These are phyloP conservation scores for Agapetus fuscipes DNA, from an alignment of 2,888 invertebrate genomes.

Conservation along the genomic window DNA sequence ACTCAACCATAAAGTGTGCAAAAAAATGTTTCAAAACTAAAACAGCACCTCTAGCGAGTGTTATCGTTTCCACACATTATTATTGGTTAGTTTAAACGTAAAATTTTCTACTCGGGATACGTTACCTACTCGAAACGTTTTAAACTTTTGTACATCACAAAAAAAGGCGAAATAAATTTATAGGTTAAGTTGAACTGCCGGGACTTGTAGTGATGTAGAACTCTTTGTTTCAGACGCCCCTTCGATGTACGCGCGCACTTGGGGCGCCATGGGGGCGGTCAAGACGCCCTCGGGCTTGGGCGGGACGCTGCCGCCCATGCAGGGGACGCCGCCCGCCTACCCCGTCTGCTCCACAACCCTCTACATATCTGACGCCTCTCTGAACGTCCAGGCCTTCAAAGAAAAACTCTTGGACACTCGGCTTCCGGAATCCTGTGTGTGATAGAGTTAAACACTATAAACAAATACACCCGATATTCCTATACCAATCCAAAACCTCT, in stretches of 20 bases:
- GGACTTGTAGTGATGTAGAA: too few species aligned
- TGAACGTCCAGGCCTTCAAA: constrained; percentile 79
- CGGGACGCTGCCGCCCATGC: constrained; percentile 3
- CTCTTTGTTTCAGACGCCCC: constrained; percentile 13
- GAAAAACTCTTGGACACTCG: constrained; percentile 79
- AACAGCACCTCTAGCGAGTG: too few species aligned
- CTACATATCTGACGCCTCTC: constrained; percentile 26
- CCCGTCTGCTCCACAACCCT: neutral
- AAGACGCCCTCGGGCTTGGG: neutral
- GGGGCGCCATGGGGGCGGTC: constrained; percentile 9
- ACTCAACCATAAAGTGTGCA: too few species aligned
- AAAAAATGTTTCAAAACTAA: too few species aligned
- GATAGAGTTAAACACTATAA: constrained; percentile 37
- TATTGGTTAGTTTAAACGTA: too few species aligned
- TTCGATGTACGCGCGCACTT: constrained; percentile 17
- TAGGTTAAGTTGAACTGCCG: too few species aligned
- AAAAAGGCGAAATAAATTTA: too few species aligned
- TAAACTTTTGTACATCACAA: too few species aligned
- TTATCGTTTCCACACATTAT: too few species aligned
- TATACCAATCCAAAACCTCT: too few species aligned
- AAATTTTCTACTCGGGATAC: too few species aligned
- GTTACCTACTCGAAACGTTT: too few species aligned
- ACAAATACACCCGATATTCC: neutral
- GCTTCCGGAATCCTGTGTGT: constrained; percentile 82
- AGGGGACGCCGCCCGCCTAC: neutral